Base-by-base conservation (phyloP, 2,113 vertebrate species). In the Ochotona princeps region DNA sequence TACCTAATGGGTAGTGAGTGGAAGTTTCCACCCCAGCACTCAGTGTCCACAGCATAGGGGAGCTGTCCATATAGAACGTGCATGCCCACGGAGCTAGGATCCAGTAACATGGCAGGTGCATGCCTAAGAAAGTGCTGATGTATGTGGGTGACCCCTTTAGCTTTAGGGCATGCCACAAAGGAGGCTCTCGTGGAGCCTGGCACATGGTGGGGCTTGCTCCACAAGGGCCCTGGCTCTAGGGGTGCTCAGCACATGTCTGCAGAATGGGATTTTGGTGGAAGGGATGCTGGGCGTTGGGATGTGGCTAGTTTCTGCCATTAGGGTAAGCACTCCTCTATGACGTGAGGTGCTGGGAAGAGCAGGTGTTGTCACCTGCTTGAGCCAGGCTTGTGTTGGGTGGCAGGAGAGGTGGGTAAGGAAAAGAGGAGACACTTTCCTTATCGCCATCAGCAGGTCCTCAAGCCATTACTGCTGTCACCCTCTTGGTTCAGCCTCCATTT, bases 391-490 rank as follows among this genome's bases (percentile, higher is more conserved):
- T 61, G 38, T 28, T 7, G 89, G 89, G 63, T 14, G 30, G 47
- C 21, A 84, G 89, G 87, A 14, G 69, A 86, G 61, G 69, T 54
- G 60, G 67, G 85, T 74, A 57, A 35, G 88, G 78, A 63, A 47
- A 87, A 20, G 90, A 91, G 91, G 57, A 78, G 95, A 92, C 67
- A 47, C 67, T 23, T 95, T 93, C 74, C 94, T 97, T 97, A 97
- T 97, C 95, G 2, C 73, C 85, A 47, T 76, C 4, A 1, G 81
- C 79, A 35, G 87, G 87, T 97, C 96, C 94, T 96, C 93, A 89
- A 95, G 96, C 95, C 94, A 95, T 97, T 97, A 93, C 93, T 96
- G 91, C 89, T n/a, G 32, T 90, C 92, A 95, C 91, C 96, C 95
- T 96, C 75, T 57, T 0, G 9, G 92, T 86, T 96, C 78, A 91